These are phyloP conservation scores for Sinocyclocheilus anshuiensis DNA, from an alignment of 2,113 vertebrate species.

Conservation along the genomic window DNA sequence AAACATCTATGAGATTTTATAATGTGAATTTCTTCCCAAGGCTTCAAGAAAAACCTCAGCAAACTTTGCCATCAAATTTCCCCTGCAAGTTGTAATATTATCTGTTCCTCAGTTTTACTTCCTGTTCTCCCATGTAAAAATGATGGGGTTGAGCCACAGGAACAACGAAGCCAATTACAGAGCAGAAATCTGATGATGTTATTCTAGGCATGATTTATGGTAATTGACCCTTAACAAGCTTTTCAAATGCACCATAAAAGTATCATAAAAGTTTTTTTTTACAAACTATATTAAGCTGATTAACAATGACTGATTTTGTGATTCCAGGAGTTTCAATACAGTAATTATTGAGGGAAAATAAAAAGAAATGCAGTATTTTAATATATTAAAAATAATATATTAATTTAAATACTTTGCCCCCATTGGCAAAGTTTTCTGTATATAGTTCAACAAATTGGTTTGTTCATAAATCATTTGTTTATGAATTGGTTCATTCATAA, in stretches of 20 bases:
- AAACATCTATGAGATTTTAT: constrained; percentile 17
- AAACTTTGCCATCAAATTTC: constrained; percentile 14
- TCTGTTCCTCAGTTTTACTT: constrained; percentile 47
- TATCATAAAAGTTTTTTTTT: no score
- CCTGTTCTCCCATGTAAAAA: constrained; percentile 48
- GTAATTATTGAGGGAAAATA: not conserved
- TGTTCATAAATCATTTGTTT: no score
- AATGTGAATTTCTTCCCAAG: constrained; percentile 22
- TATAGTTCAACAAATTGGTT: no score
- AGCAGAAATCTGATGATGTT: constrained; percentile 64
- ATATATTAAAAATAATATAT: no score
- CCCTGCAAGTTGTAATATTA: constrained; percentile 32
- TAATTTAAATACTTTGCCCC: no score
- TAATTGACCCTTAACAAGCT: constrained; percentile 38
- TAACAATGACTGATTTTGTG: no score
- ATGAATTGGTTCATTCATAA: no score
- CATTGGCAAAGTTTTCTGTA: no score
- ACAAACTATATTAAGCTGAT: no score
- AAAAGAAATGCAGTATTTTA: not conserved
- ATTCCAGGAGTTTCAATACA: no score
- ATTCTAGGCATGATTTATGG: constrained; percentile 66
- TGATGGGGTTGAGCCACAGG: constrained; percentile 56
- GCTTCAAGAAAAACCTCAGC: not conserved
- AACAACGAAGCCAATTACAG: constrained; percentile 66
- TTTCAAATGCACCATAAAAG: no score